Conservation (phyloP, 2,888 invertebrate genomes). For the Cybosia mesomella region DNA sequence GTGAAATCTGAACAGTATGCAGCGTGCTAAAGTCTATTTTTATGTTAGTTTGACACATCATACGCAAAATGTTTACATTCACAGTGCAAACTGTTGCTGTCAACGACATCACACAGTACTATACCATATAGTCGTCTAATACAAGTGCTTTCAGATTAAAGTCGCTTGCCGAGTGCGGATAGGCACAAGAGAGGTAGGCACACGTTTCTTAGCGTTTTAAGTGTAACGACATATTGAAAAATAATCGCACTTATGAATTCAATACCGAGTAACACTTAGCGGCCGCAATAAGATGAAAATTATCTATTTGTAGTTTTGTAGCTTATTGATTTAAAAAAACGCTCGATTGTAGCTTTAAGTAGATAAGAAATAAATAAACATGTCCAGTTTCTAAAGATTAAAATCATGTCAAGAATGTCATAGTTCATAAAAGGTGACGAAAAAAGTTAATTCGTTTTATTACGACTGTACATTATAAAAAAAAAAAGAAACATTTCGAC, state of each 20-base stretch:
- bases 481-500: neutral
- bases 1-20: neutral
- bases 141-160: conserved; percentile 45
- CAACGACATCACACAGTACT: conserved; percentile 18
- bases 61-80: conserved; percentile 16
- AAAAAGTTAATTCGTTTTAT: neutral
- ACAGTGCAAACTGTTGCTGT: conserved; percentile 23
- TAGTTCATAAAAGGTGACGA: neutral
- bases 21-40: neutral
- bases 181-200: conserved; percentile 45
- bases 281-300: neutral
- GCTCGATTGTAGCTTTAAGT: neutral
- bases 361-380: neutral
- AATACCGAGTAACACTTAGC: neutral
- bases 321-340: neutral
- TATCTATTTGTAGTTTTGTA: neutral
- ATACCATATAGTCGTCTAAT: conserved; percentile 18
- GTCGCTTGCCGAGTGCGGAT: conserved; percentile 28
- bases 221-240: conserved; percentile 21
- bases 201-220: conserved; percentile 34
- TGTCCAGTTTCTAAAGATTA: neutral
- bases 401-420: neutral
- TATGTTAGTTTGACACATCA: conserved; percentile 10
- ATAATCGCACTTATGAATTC: conserved; percentile 35
- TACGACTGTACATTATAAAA: neutral